Evolutionary conservation across 2,113 vertebrate species (phyloP), one percentile per base, ranked within the genome.

Genomic region (Ochotona curzoniae): DNA sequence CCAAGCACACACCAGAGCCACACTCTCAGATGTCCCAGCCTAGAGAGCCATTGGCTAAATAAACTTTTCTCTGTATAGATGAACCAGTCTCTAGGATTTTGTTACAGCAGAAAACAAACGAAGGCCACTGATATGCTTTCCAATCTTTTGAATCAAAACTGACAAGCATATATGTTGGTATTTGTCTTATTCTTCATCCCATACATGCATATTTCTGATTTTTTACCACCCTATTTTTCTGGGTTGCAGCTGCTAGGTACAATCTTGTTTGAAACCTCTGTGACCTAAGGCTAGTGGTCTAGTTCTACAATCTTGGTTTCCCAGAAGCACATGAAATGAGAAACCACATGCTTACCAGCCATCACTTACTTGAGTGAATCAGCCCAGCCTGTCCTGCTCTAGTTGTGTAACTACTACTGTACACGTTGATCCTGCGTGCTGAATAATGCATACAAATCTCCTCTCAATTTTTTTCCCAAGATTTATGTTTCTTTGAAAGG

Each of bases 71-170:
- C 54, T 57, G 14, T 57, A 57, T 57, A 57, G 5, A 57, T 57
- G 14, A 57, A 57, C 10, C 54, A 57, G 54, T 18, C 54, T 44
- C 38, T 44, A 44, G 38, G 38, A 44, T 44, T 44, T 44, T 44
- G 18, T 57, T 5, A 18, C 2, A 57, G 2, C 54, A 57, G 14
- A 57, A 57, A 57, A 57, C 54, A 57, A 57, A 57, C 6, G 54
- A 57, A 18, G 18, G 49, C 60, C 78, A 79, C 12, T 51, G 90
- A 70, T 13, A 60, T 76, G 30, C 75, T 86, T 96, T 83, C 30
- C 61, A 75, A 80, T 80, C 32, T 13, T 35, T 91, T 79, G 57
- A 80, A 64, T 87, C 79, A 84, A n/a, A 93, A 90, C 76, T 86
- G 88, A 23, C n/a, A 94, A 90, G n/a, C 54, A 60, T 8, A 81